Conservation (phyloP, 2,888 invertebrate genomes). For the Xylota sylvarum region DNA sequence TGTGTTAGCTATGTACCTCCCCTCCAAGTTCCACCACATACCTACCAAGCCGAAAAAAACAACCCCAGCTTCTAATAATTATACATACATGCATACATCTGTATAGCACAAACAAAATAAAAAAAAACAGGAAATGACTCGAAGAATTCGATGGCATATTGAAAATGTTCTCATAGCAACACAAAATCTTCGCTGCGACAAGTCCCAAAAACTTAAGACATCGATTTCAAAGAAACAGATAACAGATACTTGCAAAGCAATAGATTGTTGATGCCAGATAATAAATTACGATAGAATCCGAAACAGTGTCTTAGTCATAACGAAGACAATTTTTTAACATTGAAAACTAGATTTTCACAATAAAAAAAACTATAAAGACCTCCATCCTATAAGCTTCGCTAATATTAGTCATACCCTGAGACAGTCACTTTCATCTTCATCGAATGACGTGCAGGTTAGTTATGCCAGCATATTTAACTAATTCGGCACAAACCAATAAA, state of each 20-base stretch:
- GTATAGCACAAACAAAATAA: neutral
- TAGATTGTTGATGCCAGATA: neutral
- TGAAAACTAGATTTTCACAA: constrained; percentile 41
- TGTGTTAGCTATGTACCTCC: no score
- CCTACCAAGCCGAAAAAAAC: no score
- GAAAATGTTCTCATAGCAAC: constrained; percentile 27
- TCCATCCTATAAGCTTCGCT: neutral
- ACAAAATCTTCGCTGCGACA: neutral
- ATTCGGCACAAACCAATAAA: constrained; percentile 53
- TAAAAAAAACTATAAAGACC: neutral
- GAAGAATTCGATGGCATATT: neutral
- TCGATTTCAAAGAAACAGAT: constrained; percentile 29
- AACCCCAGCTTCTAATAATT: no score
- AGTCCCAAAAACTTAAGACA: neutral
- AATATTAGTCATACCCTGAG: constrained; percentile 51
- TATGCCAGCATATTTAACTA: constrained; percentile 25
- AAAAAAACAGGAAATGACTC: neutral
- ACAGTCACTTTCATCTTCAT: constrained; percentile 46
- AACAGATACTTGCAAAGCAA: neutral
- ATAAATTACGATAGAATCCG: constrained; percentile 14
- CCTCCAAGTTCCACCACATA: no score
- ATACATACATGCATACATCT: no score
- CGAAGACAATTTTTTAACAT: constrained; percentile 12
- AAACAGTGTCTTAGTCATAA: constrained; percentile 21
- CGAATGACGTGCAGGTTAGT: constrained; percentile 15